Percentiles rank a stretch among this genome's conserved stretches.
Evolutionary conservation across 2,113 vertebrate species (phyloP).

Genomic region (Hemichromis elongatus): DNA sequence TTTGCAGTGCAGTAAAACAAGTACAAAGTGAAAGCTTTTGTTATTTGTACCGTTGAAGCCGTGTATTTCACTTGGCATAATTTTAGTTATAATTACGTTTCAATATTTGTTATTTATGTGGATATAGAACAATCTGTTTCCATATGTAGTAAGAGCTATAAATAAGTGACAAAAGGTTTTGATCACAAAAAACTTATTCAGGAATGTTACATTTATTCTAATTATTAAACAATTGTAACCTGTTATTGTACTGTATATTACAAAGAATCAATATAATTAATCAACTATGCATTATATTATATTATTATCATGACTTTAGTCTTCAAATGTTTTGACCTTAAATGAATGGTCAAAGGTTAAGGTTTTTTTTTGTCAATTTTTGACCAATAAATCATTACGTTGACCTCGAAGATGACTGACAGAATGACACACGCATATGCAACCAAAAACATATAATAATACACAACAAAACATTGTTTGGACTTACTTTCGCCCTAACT

Average conservation of each 20-base stretch:
- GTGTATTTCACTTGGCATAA: background rate
- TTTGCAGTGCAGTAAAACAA: background rate
- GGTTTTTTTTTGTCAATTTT: background rate
- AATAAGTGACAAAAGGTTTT: background rate
- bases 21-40: background rate
- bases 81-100: background rate
- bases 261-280: background rate
- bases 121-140: background rate
- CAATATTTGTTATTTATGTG: background rate
- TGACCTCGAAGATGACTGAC: fast-evolving
- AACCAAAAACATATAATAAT: background rate
- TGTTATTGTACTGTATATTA: background rate
- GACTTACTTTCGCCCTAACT: background rate
- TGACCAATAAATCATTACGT: background rate
- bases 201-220: background rate
- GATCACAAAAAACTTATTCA: background rate
- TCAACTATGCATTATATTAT: background rate
- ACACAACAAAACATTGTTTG: background rate
- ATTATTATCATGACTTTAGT: background rate
- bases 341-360: background rate
- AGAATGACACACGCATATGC: background rate
- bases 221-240: background rate
- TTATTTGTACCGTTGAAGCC: background rate
- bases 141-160: background rate
- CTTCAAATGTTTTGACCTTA: background rate